Evolutionary conservation across 1,140 invertebrate genomes (phyloP).

Genomic region (Penaeus japonicus): DNA sequence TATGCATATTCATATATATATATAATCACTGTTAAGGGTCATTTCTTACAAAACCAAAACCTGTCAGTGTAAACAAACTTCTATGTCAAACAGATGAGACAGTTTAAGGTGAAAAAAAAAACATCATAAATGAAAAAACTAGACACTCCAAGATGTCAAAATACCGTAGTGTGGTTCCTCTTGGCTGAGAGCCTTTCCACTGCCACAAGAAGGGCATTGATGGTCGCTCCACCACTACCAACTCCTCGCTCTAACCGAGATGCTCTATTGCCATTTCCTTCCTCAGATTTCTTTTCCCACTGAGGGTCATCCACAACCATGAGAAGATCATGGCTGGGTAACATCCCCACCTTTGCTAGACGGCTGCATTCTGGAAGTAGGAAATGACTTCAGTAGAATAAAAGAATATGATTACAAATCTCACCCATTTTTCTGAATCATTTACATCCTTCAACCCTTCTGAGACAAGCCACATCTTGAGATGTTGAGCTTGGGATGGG

Average conservation of each 20-base stretch:
- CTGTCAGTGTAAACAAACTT: no score
- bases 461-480: no score
- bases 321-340: constrained; percentile 51
- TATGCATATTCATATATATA: background rate
- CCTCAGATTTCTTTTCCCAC: background rate
- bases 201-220: constrained; percentile 68
- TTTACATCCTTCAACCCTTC: no score
- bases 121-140: no score
- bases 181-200: constrained; percentile 66
- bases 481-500: no score
- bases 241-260: constrained; percentile 59
- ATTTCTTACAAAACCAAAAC: no score
- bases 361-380: constrained; percentile 47
- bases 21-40: no score
- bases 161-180: constrained; percentile 61
- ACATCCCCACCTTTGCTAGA: constrained; percentile 25
- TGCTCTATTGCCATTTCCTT: background rate
- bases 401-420: no score
- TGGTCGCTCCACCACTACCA: constrained; percentile 69
- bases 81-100: no score
- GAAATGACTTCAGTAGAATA: background rate
- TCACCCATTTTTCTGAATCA: no score
- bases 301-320: constrained; percentile 51
- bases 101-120: no score
- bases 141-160: no score